phyloP scores from a whole-genome alignment of 2,113 vertebrate species.

The Nyctereutes procyonoides region DNA sequence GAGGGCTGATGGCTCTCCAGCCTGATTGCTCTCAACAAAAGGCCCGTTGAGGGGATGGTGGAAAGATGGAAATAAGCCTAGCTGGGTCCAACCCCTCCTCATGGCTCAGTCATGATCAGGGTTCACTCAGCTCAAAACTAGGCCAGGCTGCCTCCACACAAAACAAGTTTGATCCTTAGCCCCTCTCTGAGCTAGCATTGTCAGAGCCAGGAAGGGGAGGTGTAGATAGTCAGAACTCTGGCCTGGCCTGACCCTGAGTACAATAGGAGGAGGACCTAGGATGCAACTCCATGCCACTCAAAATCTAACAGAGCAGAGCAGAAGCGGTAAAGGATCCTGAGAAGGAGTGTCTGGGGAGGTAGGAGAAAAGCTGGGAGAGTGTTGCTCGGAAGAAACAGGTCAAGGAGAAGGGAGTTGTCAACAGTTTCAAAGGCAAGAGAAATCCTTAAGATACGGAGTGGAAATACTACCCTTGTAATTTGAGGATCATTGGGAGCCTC shows the following conservation, averaged over 20 bases:
- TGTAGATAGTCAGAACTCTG: background rate
- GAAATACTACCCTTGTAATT: background rate
- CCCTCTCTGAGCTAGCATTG: background rate
- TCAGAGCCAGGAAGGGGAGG: background rate
- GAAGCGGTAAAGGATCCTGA: background rate
- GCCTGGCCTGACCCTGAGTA: background rate
- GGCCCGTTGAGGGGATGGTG: accelerated
- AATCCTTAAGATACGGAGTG: background rate
- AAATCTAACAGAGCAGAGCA: background rate
- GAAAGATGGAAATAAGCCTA: background rate
- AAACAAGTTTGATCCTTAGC: background rate
- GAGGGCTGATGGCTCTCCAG: background rate
- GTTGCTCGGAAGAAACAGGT: background rate
- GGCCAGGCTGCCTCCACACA: background rate
- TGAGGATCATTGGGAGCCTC: background rate
- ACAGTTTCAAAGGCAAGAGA: background rate
- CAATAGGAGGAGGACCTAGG: background rate
- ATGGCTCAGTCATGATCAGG: background rate
- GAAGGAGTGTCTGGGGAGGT: background rate
- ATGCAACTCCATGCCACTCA: background rate
- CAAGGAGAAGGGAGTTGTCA: background rate
- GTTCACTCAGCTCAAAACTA: background rate
- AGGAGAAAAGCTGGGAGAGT: background rate
- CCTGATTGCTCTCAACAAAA: background rate
- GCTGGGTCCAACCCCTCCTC: background rate